Evolutionary conservation across 2,113 vertebrate genomes (phyloP), one percentile per base, ranked within the genome.

Genomic region (Mus pahari): DNA sequence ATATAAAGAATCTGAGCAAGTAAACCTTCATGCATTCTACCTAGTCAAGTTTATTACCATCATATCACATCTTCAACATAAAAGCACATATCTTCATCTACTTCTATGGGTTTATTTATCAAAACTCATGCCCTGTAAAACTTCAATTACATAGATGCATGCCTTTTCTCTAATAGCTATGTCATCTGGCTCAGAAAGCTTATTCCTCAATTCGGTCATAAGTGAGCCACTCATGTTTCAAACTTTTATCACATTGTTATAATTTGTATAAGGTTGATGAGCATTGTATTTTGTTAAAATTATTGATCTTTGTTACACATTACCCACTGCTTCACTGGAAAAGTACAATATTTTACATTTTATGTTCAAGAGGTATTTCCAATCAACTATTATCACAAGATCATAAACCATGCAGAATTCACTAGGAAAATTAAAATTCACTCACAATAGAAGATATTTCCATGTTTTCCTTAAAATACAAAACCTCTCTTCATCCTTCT

Each of bases 401-500:
- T 86, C 19, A 86, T 92, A 86, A 79, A 62, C 45, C 83, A 75
- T 24, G 55, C 5, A 87, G 74, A 92, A 78, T 81, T 90, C 42
- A 86, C 53, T 84, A 71, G 5, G 2, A 62, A 50, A 97, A 83
- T 86, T 97, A 87, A 95, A 87, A 53, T 87, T 0, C 17, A 5
- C 90, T 95, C 90, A 62, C 0, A 14, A 70, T 7, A 93, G 75
- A 95, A 97, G 87, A 6, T 11, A 53, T 97, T 60, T 94, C 42
- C 77, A 83, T 58, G 22, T 77, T 96, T 55, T 95, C 93, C 95
- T 97, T 74, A 93, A 97, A 66, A 93, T 90, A 93, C 66, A 95
- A 97, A 98, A n/a, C 28, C 64, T 5, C 22, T 97, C 97, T 97
- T 87, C 89, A n/a, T 95, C 28, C 92, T 71, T 94, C 89, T 71